Evolutionary conservation across 1,140 invertebrate genomes (phyloP).

Genomic region (Leptopilina boulardi): DNA sequence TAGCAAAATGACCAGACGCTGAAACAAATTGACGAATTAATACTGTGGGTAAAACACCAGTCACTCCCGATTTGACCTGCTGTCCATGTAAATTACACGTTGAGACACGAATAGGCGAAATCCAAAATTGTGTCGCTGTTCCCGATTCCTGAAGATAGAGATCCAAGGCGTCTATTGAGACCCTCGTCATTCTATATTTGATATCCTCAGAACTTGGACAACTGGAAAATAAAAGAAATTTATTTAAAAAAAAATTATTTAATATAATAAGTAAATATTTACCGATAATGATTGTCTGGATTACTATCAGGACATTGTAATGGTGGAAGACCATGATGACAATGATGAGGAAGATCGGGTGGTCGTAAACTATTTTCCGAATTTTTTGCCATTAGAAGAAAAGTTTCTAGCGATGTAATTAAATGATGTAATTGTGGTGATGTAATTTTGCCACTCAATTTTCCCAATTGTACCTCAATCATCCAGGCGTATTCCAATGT

Average conservation of each 20-base stretch:
- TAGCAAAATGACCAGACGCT: conserved; percentile 73
- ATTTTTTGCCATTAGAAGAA: conserved; percentile 90
- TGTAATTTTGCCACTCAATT: conserved; percentile 87
- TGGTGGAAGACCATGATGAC: conserved; percentile 90
- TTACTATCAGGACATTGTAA: conserved; percentile 85
- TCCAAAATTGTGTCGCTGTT: conserved; percentile 91
- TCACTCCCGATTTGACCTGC: conserved; percentile 92
- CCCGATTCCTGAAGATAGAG: conserved; percentile 93
- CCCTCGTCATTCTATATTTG: conserved; percentile 95
- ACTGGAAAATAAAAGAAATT: neutral
- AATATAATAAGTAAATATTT: neutral
- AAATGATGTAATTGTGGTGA: conserved; percentile 90
- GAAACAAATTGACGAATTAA: conserved; percentile 84
- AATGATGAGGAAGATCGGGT: conserved; percentile 84
- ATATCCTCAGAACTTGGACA: conserved; percentile 93
- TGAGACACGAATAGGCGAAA: conserved; percentile 90
- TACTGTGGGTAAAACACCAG: conserved; percentile 89
- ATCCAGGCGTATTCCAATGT: conserved; percentile 98
- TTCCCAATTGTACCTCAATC: conserved; percentile 88
- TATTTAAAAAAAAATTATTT: no score
- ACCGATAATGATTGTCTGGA: conserved; percentile 81
- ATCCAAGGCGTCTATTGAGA: conserved; percentile 94
- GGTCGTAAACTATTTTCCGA: conserved; percentile 91
- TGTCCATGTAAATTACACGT: conserved; percentile 96
- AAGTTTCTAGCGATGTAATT: conserved; percentile 91